Base-by-base conservation (phyloP, 2,888 invertebrate species). In the Pollenia amentaria region DNA sequence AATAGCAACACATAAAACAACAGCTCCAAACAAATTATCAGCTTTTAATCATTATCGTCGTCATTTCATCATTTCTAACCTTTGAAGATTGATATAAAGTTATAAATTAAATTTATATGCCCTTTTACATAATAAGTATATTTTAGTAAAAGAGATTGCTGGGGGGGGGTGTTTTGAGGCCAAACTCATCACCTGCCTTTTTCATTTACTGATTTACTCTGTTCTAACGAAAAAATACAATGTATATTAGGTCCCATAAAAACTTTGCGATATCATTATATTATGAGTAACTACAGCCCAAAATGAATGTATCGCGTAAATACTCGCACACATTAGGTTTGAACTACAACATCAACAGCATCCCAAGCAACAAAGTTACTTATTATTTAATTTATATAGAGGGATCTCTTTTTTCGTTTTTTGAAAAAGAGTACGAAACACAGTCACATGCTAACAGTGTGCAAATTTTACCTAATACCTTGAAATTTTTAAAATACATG, bases 301-400 rank as follows among this genome's bases (percentile, higher is more conserved):
- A 60, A 29, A 62, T 40, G 14, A 57, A 57, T 57, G 57, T 57
- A 40, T 60, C 40, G 48, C 11, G 48, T 67, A 67, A 46, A 29
- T 48, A 29, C 67, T 38, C n/a, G n/a, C n/a, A n/a, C n/a, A n/a
- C n/a, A n/a, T 44, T 16, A 18, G 12, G 44, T 29, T 29, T 29
- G 6, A 29, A 29, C 1, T 0, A 29, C 29, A 29, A 29, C 16
- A 70, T 14, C 12, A 1, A 9, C n/a, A 12, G 18, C 40, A 64
- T 21, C 4, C 29, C 21, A 53, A 70, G 48, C 9, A 62, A 62
- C 44, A 69, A 60, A 70, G 62, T 62, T 21, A 48, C 78, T 79
- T 69, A 78, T 78, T 40, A 78, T 78, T 78, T 69, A 79, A 79
- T 79, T 79, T 79, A 62, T 62, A 79, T 62, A 62, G 62, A 51